Evolutionary conservation across 2,113 vertebrate genomes (phyloP).

Genomic region (Petromus typicus): DNA sequence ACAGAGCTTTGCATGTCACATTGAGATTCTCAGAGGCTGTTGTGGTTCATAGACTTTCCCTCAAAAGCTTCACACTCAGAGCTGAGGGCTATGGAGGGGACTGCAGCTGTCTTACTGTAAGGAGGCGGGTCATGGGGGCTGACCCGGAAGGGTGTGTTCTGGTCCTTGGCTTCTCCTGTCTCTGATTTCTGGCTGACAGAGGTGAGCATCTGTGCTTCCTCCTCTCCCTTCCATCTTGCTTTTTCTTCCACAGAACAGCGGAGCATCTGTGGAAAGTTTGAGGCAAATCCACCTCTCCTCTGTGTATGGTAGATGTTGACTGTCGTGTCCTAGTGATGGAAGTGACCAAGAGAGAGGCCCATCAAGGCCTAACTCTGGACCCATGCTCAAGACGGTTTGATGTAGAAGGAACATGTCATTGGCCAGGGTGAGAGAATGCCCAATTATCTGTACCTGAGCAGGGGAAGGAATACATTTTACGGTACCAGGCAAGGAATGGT

Average conservation of each 20-base stretch:
- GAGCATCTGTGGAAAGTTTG: too few relatives aligned
- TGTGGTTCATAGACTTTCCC: not conserved
- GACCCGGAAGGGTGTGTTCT: not conserved
- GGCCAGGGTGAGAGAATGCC: not conserved
- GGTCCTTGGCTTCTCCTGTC: not conserved
- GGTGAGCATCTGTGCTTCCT: not conserved
- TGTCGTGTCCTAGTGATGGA: not conserved
- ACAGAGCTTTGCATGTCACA: not conserved
- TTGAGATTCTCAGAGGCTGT: not conserved
- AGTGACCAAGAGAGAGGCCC: not conserved
- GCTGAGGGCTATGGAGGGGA: not conserved
- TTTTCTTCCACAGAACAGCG: not conserved
- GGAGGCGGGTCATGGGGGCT: not conserved
- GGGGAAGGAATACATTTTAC: not conserved
- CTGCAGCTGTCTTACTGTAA: not conserved
- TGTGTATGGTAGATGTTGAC: not conserved
- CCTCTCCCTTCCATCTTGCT: not conserved
- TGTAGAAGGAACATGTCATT: not conserved
- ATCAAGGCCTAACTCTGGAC: not conserved
- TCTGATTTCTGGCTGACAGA: not conserved
- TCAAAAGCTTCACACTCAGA: not conserved
- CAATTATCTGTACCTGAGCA: not conserved
- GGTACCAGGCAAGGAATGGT: not conserved
- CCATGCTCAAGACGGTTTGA: not conserved
- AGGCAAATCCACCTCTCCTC: not conserved